Evolutionary conservation across 1,140 invertebrate genomes (phyloP).

Genomic region (Acyrthosiphon pisum): DNA sequence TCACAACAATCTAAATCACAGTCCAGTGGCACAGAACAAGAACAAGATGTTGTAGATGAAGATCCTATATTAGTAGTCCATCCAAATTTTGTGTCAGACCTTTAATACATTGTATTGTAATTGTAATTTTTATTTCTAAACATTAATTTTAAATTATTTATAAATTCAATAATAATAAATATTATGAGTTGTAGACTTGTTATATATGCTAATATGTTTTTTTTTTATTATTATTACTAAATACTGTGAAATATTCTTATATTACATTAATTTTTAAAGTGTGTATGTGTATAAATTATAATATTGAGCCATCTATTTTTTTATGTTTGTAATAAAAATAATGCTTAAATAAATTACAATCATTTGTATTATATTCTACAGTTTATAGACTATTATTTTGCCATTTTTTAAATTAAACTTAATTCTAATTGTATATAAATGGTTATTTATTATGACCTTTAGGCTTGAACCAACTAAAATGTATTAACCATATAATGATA

Average conservation of each 20-base stretch:
- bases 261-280: no score
- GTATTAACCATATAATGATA: neutral
- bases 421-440: neutral
- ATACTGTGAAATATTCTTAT: neutral
- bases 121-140: neutral
- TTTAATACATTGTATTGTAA: neutral
- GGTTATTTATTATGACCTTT: neutral
- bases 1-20: slow-evolving; percentile 31
- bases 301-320: neutral
- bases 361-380: neutral
- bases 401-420: neutral
- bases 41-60: slow-evolving; percentile 12
- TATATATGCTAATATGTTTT: neutral
- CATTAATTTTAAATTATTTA: neutral
- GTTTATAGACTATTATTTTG: neutral
- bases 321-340: neutral
- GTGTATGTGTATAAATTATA: neutral
- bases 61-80: slow-evolving; percentile 52
- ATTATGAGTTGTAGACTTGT: neutral
- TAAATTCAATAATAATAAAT: neutral
- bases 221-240: no score
- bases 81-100: slow-evolving; percentile 43
- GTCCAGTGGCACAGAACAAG: slow-evolving; percentile 4
- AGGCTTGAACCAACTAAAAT: neutral
- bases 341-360: neutral